phyloP scores from a whole-genome alignment of 2,888 invertebrate genomes.

The Drosophila conformis region DNA sequence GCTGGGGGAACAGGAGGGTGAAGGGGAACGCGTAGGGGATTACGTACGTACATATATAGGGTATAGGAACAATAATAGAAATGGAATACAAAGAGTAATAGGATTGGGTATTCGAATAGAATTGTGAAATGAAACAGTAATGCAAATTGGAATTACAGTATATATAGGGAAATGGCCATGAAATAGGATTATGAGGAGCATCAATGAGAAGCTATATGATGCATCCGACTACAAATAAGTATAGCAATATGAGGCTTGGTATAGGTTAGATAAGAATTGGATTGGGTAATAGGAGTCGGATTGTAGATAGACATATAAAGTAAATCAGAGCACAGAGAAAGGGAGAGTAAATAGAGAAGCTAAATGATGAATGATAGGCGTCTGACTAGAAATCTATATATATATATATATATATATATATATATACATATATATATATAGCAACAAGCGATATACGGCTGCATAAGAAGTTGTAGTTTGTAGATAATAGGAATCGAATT shows the following conservation, averaged over 20 bases:
- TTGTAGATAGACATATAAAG: no score
- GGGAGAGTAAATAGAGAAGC: not conserved
- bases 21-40: not conserved
- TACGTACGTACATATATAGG: not conserved
- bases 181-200: not conserved
- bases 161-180: not conserved
- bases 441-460: not conserved
- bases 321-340: not conserved
- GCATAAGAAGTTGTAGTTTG: not conserved
- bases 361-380: not conserved
- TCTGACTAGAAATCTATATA: not conserved
- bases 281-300: not conserved
- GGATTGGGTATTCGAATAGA: slow-evolving; percentile 5
- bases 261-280: not conserved
- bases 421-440: not conserved
- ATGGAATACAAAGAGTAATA: not conserved
- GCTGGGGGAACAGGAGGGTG: not conserved
- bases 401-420: not conserved
- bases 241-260: not conserved
- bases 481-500: not conserved
- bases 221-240: not conserved
- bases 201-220: not conserved
- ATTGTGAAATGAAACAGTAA: slow-evolving; percentile 7
- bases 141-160: slow-evolving; percentile 5
- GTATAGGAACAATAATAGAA: slow-evolving; percentile 2